Evolutionary conservation across 35 echinoderm and acorn worm genomes (phyloP), one percentile per base, ranked within the genome.

Genomic region (Heliocidaris erythrogramma): DNA sequence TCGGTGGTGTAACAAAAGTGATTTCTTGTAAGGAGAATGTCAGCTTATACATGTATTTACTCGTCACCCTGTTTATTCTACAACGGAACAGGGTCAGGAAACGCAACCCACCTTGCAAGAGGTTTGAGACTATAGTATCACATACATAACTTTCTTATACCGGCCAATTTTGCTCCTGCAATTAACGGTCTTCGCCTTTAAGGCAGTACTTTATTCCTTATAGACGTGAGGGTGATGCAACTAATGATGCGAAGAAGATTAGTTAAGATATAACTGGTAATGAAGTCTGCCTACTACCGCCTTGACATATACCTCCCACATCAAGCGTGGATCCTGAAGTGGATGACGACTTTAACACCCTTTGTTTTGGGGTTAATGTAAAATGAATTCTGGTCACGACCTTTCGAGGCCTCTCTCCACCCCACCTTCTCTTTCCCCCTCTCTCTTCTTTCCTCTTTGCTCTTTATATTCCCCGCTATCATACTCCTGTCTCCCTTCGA

Each of bases 231-330:
- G 65, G 65, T 78, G 65, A 78, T 78, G 65, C 27, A 78, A 2
- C 65, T 78, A 78, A 78, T 78, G 65, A 78, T 2, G 65, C 65
- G 6, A n/a, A 78, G 65, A 78, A 18, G 18, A 78, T 78, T 78
- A 78, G 65, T 27, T 78, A 78, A 78, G 65, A 78, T 78, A 78
- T 78, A 78, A 78, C 65, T 78, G 65, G 65, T 78, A 18, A 78
- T 78, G 65, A 78, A 78, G 65, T 78, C 65, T 27, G 65, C 65
- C 65, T 78, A 78, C 65, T 24, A 78, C 18, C 65, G 65, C 65
- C 65, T 78, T 78, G 65, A 78, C 65, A 78, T 78, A 78, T 78
- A 78, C 65, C 65, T 78, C 65, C 65, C 18, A 78, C 65, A 78
- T 78, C 65, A 78, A 78, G 65, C 65, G 65, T 78, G 65, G 65